Conservation (phyloP, 2,888 invertebrate species). For the Dolichopus griseipennis region DNA sequence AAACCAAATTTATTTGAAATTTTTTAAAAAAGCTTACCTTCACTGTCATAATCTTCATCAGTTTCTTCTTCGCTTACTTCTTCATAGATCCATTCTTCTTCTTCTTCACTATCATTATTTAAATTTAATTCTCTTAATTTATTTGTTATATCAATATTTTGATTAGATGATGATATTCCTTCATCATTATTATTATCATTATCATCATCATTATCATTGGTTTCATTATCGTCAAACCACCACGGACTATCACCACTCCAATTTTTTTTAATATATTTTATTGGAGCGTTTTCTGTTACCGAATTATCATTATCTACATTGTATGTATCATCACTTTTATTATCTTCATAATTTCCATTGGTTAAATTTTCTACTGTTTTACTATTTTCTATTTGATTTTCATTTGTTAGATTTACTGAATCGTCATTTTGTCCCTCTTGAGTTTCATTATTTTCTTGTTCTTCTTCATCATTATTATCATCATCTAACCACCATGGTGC, state of each 20-base stretch:
- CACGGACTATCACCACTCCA: not conserved
- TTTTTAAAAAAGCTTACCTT: not conserved
- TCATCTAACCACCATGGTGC: not conserved
- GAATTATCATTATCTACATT: not conserved
- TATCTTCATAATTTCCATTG: too few relatives aligned
- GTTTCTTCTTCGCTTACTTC: not conserved
- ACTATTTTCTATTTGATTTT: not conserved
- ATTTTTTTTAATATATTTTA: not conserved
- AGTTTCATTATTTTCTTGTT: not conserved
- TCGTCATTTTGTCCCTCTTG: not conserved
- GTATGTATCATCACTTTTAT: not conserved
- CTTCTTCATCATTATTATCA: not conserved
- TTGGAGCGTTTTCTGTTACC: not conserved
- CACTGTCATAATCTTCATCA: not conserved
- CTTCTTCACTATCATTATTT: not conserved
- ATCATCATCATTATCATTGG: not conserved
- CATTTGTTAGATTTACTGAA: not conserved
- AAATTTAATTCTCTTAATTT: not conserved
- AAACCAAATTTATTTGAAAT: too few relatives aligned
- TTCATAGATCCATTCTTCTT: not conserved
- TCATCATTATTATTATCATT: too few relatives aligned
- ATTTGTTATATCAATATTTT: not conserved
- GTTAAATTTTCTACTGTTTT: not conserved
- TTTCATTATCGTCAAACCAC: not conserved
- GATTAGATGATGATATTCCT: too few relatives aligned